phyloP scores from a whole-genome alignment of 2,888 invertebrate species.

The Acleris emargana region DNA sequence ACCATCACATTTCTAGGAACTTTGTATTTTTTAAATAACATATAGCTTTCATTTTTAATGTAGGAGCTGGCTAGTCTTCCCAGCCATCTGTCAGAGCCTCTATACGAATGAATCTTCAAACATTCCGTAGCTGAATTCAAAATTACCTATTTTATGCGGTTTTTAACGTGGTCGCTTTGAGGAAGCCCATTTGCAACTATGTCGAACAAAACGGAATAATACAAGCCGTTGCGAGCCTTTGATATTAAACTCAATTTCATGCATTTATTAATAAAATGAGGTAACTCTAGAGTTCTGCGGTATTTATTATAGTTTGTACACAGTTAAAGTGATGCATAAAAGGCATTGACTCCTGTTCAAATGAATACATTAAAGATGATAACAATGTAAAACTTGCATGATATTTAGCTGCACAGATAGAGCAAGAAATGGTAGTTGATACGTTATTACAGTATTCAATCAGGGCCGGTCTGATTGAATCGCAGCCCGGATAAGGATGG shows the following conservation, averaged over 20 bases:
- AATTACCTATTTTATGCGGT: slow-evolving; percentile 57
- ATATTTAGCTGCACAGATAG: slow-evolving; percentile 14
- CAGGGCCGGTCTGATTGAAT: slow-evolving; percentile 47
- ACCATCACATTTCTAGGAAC: too few species aligned
- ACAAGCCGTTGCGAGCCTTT: slow-evolving; percentile 34
- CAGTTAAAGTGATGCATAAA: background rate
- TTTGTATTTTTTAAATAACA: too few species aligned
- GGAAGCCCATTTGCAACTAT: slow-evolving; percentile 49
- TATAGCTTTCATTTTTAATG: background rate
- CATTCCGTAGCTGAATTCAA: slow-evolving; percentile 53
- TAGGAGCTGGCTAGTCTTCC: background rate
- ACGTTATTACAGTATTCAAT: slow-evolving; percentile 74
- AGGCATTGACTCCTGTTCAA: background rate
- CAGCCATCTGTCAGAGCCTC: slow-evolving; percentile 13
- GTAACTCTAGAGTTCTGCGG: slow-evolving; percentile 24
- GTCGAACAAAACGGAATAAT: slow-evolving; percentile 41
- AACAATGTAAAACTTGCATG: background rate
- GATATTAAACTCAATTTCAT: slow-evolving; percentile 36
- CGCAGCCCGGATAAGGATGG: slow-evolving; percentile 64
- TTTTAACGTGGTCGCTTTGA: slow-evolving; percentile 53
- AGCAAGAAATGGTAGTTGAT: slow-evolving; percentile 62
- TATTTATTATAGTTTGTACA: slow-evolving; percentile 10
- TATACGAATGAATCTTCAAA: slow-evolving; percentile 45
- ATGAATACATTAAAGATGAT: background rate
- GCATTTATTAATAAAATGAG: slow-evolving; percentile 36